Evolutionary conservation across 2,797 vertebrate genomes (phyloP).

Genomic region (Arremon aurantiirostris): DNA sequence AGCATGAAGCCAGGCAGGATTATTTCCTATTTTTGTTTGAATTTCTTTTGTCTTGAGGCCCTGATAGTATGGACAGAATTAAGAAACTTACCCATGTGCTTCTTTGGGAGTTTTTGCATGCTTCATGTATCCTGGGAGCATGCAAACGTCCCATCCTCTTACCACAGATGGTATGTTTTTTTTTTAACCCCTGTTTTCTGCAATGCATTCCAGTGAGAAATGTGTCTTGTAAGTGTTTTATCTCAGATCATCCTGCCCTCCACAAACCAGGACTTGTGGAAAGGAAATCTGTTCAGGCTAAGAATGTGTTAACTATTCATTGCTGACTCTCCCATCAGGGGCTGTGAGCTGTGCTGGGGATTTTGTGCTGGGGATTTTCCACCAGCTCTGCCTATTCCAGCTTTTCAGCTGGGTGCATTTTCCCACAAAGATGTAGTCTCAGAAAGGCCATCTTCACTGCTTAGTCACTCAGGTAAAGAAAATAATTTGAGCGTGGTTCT

Average conservation of each 20-base stretch:
- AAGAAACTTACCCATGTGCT: background rate
- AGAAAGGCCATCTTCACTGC: background rate
- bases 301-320: constrained; percentile 16
- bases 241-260: background rate
- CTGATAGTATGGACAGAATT: background rate
- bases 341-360: background rate
- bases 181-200: background rate
- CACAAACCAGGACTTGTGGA: background rate
- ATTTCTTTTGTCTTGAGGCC: background rate
- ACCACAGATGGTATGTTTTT: background rate
- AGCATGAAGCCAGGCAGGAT: background rate
- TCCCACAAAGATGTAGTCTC: background rate
- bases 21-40: background rate
- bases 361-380: constrained; percentile 56
- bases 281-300: background rate
- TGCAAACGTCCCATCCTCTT: background rate
- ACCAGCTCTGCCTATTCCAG: background rate
- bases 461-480: constrained; percentile 6
- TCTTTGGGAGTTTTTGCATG: background rate
- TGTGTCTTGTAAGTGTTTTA: background rate
- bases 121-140: background rate
- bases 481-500: background rate
- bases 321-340: background rate
- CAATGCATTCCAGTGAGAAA: background rate
- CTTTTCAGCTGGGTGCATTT: background rate